Evolutionary conservation across 2,888 invertebrate species (phyloP).

Genomic region (Capitulum mitella): DNA sequence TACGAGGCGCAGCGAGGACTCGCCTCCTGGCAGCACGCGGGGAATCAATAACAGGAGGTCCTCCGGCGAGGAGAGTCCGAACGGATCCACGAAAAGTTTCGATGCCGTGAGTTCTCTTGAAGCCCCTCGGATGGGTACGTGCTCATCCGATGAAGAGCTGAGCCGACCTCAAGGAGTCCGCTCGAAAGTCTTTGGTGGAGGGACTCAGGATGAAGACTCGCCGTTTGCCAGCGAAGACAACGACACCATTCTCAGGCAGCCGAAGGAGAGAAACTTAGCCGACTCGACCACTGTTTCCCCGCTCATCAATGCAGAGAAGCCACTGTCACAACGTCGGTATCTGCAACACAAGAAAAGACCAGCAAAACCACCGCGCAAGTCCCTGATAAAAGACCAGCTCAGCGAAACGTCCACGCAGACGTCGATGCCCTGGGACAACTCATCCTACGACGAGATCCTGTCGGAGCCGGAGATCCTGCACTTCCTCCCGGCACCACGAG

Average conservation of each 20-base stretch:
- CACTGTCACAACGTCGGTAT: not conserved
- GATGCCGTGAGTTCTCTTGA: constrained; percentile 30
- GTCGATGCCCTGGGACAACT: not conserved
- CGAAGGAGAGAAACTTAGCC: not conserved
- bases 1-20: constrained; percentile 40
- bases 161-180: not conserved
- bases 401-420: not conserved
- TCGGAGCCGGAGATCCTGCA: not conserved
- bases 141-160: constrained; percentile 13
- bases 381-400: not conserved
- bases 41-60: not conserved
- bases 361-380: not conserved
- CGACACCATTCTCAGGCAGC: not conserved
- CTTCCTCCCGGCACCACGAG: not conserved
- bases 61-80: constrained; percentile 43
- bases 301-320: not conserved
- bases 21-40: constrained; percentile 26
- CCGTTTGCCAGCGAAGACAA: not conserved
- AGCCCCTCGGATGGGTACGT: not conserved
- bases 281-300: not conserved
- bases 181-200: not conserved
- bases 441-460: not conserved
- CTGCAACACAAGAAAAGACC: constrained; percentile 7
- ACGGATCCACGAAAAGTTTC: constrained; percentile 65
- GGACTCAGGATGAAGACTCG: not conserved